Conservation (phyloP, 2,113 vertebrate genomes). For the Phylloscopus whistleri region DNA sequence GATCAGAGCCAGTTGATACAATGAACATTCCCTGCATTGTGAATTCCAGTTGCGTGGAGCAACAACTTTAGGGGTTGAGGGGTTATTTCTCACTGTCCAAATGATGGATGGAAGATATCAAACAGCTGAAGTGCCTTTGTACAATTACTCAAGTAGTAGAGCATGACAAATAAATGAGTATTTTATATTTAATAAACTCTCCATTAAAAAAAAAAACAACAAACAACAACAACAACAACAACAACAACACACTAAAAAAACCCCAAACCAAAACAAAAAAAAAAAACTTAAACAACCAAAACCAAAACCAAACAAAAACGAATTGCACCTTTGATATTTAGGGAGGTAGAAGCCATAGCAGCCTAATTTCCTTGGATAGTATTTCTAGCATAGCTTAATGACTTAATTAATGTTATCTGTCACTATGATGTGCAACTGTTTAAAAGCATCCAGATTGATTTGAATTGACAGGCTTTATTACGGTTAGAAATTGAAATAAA, state of each 20-base stretch:
- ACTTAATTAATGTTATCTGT: slow-evolving; percentile 17
- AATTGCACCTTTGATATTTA: background rate
- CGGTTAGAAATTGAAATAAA: slow-evolving; percentile 15
- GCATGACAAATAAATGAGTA: background rate
- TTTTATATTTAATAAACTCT: background rate
- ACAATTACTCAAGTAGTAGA: background rate
- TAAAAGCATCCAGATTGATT: background rate
- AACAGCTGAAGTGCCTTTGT: background rate
- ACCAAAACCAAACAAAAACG: background rate
- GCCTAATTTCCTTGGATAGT: background rate
- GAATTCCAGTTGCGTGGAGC: background rate
- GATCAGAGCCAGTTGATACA: background rate
- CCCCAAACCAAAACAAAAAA: too few species aligned
- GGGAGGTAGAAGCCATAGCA: background rate
- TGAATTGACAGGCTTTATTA: background rate
- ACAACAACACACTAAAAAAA: too few species aligned
- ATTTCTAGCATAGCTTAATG: background rate
- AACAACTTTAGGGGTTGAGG: background rate
- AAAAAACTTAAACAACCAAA: too few species aligned
- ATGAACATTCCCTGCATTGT: background rate
- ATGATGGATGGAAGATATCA: slow-evolving; percentile 22
- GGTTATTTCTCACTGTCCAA: slow-evolving; percentile 15
- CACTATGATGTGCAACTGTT: background rate
- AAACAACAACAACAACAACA: too few species aligned
- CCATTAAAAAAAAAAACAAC: background rate